Evolutionary conservation across 2,797 vertebrate genomes (phyloP), one percentile per base, ranked within the genome.

Genomic region (Glyptemys insculpta): DNA sequence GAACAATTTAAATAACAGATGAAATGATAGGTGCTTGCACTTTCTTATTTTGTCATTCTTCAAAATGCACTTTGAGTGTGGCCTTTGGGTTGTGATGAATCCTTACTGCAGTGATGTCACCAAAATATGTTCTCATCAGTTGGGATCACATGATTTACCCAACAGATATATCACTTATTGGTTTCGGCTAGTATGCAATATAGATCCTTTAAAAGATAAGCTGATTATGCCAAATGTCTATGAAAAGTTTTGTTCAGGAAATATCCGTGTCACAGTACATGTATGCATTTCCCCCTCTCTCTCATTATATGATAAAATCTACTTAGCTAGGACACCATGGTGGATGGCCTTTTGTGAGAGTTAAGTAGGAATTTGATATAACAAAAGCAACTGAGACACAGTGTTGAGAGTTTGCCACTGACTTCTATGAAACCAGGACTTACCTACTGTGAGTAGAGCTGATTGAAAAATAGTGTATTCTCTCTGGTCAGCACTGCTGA

Each of bases 121-220:
- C 74, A 83, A 79, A 94, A 85, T 44, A 87, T 37, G 85, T 94
- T 79, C 49, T 56, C 87, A 94, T 83, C 59, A 89, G 4, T 68
- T 83, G 0, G 1, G 6, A 5, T 23, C 90, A 50, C 3, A 5
- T 83, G 54, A 87, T 87, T 93, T 93, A n/a, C 74, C 50, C 82
- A 31, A 25, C 57, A 89, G 6, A 74, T 81, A 62, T 74, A 49
- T 1, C 37, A 89, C 85, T 27, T 72, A 29, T 16, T 85, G 50
- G 27, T 90, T 89, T 74, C 5, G 21, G 37, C 27, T 87, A 83
- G 79, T 72, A n/a, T 1, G 87, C 54, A 83, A 4, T 0, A 79
- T 25, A 76, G 41, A 8, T 47, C 15, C 5, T 83, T 57, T 76
- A 85, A 93, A 93, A 85, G 44, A 91, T 50, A 2, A 12, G n/a